Evolutionary conservation across 2,797 vertebrate species (phyloP).

Genomic region (Melanotaenia trifasciata): DNA sequence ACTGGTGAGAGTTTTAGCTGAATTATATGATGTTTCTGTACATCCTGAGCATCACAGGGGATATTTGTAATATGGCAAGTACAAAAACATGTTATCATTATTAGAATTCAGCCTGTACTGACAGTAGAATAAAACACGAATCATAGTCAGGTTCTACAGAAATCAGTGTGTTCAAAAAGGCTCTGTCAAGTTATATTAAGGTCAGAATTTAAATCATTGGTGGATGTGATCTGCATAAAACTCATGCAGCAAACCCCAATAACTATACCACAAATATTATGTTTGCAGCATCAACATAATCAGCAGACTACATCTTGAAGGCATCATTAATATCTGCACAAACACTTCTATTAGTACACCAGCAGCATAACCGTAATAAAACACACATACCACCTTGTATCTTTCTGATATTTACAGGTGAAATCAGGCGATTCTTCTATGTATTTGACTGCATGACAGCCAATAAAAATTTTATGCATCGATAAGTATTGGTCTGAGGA

Average conservation of each 20-base stretch:
- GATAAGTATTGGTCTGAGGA: slow-evolving; percentile 9
- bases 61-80: not conserved
- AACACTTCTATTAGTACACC: not conserved
- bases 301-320: not conserved
- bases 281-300: not conserved
- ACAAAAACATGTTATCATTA: not conserved
- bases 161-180: not conserved
- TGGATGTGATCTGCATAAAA: not conserved
- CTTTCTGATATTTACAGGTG: slow-evolving; percentile 12
- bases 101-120: not conserved
- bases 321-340: slow-evolving; percentile 7
- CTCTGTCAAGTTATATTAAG: not conserved
- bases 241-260: not conserved
- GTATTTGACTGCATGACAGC: slow-evolving; percentile 10
- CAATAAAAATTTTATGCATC: slow-evolving; percentile 38
- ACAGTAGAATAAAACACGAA: not conserved
- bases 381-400: not conserved
- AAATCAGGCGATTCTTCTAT: not conserved
- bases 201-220: not conserved
- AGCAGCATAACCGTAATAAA: not conserved
- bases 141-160: not conserved
- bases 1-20: slow-evolving; percentile 70
- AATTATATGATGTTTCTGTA: not conserved
- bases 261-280: not conserved
- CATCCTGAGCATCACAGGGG: not conserved